phyloP scores from a whole-genome alignment of 2,113 vertebrate genomes.

The Eira barbara region DNA sequence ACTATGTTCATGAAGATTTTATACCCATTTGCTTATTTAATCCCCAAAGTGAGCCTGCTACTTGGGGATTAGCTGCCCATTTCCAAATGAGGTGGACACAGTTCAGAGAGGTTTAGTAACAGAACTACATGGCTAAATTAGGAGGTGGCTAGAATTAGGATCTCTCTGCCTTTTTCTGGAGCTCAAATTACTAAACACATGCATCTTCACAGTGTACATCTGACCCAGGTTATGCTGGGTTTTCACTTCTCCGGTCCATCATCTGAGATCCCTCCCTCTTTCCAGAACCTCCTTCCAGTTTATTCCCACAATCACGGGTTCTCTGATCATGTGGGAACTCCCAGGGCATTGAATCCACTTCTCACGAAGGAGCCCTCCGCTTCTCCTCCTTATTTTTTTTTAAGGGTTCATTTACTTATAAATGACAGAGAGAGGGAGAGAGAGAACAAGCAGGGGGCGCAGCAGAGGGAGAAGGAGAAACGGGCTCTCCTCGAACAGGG shows the following conservation, averaged over 20 bases:
- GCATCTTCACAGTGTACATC: neutral
- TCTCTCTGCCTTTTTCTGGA: neutral
- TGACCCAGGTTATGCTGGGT: neutral
- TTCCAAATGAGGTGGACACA: neutral
- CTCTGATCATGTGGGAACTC: neutral
- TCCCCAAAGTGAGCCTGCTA: neutral
- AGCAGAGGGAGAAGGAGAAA: neutral
- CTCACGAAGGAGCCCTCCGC: no score
- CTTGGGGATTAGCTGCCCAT: neutral
- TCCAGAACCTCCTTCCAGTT: neutral
- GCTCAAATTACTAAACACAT: neutral
- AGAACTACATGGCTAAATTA: neutral
- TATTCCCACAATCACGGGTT: neutral
- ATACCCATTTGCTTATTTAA: neutral
- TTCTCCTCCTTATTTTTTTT: neutral
- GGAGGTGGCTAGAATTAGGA: neutral
- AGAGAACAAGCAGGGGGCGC: neutral
- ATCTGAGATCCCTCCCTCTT: neutral
- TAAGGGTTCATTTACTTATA: neutral
- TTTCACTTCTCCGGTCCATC: neutral
- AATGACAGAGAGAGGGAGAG: neutral
- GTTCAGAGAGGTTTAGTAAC: neutral
- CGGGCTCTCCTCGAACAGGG: neutral
- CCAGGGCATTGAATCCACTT: neutral
- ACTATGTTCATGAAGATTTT: neutral